These are phyloP conservation scores for Podarcis cretensis DNA, from an alignment of 2,113 vertebrate genomes.

Conservation along the genomic window DNA sequence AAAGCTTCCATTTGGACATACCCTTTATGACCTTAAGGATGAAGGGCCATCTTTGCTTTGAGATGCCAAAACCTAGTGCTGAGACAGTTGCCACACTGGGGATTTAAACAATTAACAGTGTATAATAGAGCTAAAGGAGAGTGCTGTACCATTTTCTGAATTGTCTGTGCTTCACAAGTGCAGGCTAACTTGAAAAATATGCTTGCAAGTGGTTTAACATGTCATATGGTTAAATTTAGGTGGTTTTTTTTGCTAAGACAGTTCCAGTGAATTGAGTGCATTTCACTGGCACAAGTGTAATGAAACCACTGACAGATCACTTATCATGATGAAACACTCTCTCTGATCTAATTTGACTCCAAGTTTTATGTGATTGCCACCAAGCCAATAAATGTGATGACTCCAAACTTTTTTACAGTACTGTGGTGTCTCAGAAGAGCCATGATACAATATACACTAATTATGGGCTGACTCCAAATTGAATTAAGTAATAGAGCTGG, in stretches of 20 bases:
- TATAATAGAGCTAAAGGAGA: neutral
- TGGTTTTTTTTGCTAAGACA: neutral
- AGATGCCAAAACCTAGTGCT: neutral
- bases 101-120: neutral
- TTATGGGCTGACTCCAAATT: neutral
- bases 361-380: constrained; percentile 1
- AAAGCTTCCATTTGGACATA: neutral
- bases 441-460: constrained; percentile 11
- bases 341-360: constrained; percentile 4
- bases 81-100: constrained; percentile 1
- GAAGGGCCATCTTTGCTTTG: neutral
- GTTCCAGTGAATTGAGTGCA: neutral
- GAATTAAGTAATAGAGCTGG: constrained; percentile 13
- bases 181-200: neutral
- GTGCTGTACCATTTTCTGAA: neutral
- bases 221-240: neutral
- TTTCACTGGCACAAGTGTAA: constrained; percentile 3
- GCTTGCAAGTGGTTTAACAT: constrained; percentile 28
- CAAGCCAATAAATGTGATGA: neutral
- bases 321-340: constrained; percentile 19
- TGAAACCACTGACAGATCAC: constrained; percentile 7
- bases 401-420: constrained; percentile 33
- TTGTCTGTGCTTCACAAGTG: neutral
- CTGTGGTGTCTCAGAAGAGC: neutral
- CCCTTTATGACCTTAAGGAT: constrained; percentile 1